Evolutionary conservation across 2,113 vertebrate genomes (phyloP).

Genomic region (Pleuronectes platessa): DNA sequence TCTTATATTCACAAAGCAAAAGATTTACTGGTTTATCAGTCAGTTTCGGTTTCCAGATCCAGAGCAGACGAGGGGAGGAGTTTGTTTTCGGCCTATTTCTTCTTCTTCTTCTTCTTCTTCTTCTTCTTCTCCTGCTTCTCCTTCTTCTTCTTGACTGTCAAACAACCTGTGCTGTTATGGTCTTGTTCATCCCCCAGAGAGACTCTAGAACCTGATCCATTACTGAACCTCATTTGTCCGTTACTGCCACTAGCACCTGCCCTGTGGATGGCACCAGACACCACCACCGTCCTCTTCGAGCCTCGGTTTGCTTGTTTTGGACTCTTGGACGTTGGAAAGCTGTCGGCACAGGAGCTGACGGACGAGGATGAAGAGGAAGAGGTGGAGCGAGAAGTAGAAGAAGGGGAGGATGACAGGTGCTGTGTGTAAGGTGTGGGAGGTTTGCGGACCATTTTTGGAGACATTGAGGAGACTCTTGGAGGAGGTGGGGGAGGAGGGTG

Average conservation of each 20-base stretch:
- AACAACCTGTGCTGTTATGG: conserved; percentile 52
- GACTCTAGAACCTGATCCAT: conserved; percentile 18
- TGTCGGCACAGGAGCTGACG: conserved; percentile 12
- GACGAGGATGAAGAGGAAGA: conserved; percentile 57
- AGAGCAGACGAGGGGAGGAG: conserved; percentile 2
- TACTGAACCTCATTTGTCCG: conserved; percentile 45
- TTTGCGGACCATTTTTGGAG: conserved; percentile 37
- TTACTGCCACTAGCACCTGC: conserved; percentile 11
- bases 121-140: conserved; percentile 58
- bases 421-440: conserved; percentile 26
- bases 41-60: not conserved
- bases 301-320: not conserved
- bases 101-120: conserved; percentile 66
- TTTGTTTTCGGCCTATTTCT: conserved; percentile 41
- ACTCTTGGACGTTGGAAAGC: not conserved
- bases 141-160: conserved; percentile 69
- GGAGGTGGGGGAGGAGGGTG: conserved; percentile 32
- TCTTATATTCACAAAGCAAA: not conserved
- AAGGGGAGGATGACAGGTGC: conserved; percentile 1
- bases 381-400: conserved; percentile 30
- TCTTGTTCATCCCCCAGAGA: conserved; percentile 36
- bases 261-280: not conserved
- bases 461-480: conserved; percentile 39
- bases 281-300: conserved; percentile 3
- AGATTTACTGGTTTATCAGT: not conserved